phyloP scores from a whole-genome alignment of 2,113 vertebrate genomes.

The Boulengeromyrus knoepffleri region DNA sequence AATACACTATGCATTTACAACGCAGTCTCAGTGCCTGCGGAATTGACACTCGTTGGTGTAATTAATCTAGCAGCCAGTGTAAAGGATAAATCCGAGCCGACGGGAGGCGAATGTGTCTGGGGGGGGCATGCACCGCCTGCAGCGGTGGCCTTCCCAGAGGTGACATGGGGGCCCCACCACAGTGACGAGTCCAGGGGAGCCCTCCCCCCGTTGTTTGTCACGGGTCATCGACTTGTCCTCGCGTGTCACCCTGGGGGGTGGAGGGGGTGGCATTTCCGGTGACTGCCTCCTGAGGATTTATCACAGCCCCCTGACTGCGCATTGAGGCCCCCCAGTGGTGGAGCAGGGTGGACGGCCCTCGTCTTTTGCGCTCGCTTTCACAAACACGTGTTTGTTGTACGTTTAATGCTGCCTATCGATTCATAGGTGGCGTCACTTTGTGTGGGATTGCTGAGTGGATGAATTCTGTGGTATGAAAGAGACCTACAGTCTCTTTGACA shows the following conservation, averaged over 20 bases:
- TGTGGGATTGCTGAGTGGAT: not conserved
- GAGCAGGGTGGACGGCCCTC: not conserved
- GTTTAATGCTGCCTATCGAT: not conserved
- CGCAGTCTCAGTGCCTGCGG: slow-evolving; percentile 55
- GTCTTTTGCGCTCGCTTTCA: not conserved
- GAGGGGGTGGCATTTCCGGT: slow-evolving; percentile 55
- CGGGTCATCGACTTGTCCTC: slow-evolving; percentile 53
- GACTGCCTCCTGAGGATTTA: slow-evolving; percentile 51
- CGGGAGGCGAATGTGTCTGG: slow-evolving; percentile 21
- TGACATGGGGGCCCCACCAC: slow-evolving; percentile 11
- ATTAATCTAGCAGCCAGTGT: slow-evolving; percentile 55
- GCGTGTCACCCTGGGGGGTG: slow-evolving; percentile 45
- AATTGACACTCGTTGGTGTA: slow-evolving; percentile 48
- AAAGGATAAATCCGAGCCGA: slow-evolving; percentile 47
- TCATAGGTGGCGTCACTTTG: not conserved
- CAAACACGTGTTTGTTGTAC: not conserved
- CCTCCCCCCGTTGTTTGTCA: slow-evolving; percentile 51
- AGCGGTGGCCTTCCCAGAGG: not conserved
- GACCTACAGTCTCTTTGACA: not conserved
- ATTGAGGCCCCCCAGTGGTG: slow-evolving; percentile 39
- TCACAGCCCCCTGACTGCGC: slow-evolving; percentile 51
- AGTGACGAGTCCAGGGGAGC: slow-evolving; percentile 31
- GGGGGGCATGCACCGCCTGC: not conserved
- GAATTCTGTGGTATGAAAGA: not conserved
- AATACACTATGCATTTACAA: slow-evolving; percentile 64